Base-by-base conservation (phyloP, 2,888 invertebrate species). In the Deilephila elpenor region DNA sequence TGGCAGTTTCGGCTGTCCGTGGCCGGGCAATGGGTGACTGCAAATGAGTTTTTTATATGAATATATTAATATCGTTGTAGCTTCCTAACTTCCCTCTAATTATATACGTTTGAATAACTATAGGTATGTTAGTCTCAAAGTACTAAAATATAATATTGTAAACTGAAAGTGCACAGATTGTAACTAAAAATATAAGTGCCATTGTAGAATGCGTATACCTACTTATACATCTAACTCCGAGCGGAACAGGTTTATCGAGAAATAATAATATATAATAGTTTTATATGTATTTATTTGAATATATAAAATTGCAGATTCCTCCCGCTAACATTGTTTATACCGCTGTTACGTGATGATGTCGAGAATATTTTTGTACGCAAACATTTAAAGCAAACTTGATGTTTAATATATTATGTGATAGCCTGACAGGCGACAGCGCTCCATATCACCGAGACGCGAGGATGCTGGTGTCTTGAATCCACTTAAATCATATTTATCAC, bases 401-500 rank as follows among this genome's bases (percentile, higher is more conserved):
- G 60, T 59, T 71, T 37, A 59, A 17, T 87, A 56, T 56, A 88
- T 83, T 90, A 92, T 93, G 91, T 93, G 93, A 93, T 92, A 92
- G 87, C 81, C 64, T 56, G 56, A 56, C 56, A 56, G 53, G 83
- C 60, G 60, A 61, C 51, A 60, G 59, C 64, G 90, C 89, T 91
- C 87, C 86, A 86, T 87, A 67, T 67, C 37, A 59, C 85, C 82
- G 85, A 87, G 85, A 87, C 84, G 85, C 87, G 82, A 86, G 82
- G 84, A 88, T 81, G 88, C 88, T 87, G 87, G 90, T 90, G 91
- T 91, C 91, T 90, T 89, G 87, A 87, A 89, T 89, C 87, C 89
- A 89, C 90, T 89, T 90, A 90, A 89, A 91, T 88, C 91, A 92
- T 94, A 94, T 94, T 94, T 94, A 94, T 93, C 93, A 87, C 85